These are phyloP conservation scores for Premnoplex brunnescens DNA, from an alignment of 2,797 vertebrate genomes.

Conservation along the genomic window DNA sequence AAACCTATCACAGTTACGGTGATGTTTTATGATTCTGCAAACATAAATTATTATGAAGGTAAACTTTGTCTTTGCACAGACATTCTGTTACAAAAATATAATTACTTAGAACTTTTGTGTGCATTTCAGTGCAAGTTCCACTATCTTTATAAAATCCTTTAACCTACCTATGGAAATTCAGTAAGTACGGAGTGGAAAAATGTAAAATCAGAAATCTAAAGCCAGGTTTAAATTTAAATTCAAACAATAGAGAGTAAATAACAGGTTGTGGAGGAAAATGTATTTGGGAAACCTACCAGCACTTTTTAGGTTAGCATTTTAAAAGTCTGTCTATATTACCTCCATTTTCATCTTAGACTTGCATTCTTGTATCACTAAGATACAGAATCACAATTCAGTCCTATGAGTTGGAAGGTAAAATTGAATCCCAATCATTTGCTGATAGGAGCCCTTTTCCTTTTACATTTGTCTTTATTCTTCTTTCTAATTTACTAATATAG, in stretches of 20 bases:
- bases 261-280: not conserved
- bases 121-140: not conserved
- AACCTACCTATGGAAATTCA: not conserved
- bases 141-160: not conserved
- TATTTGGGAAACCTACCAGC: not conserved
- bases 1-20: not conserved
- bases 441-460: not conserved
- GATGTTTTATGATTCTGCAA: not conserved
- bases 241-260: not conserved
- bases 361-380: not conserved
- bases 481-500: not conserved
- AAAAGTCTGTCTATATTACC: not conserved
- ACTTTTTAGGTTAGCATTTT: not conserved
- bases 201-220: not conserved
- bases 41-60: not conserved
- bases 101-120: not conserved
- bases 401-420: not conserved
- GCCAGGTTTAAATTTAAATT: not conserved
- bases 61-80: not conserved
- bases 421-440: not conserved
- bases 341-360: not conserved
- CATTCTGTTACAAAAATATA: not conserved
- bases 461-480: not conserved
- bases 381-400: not conserved
- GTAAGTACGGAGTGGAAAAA: not conserved